A percentile compares a stretch with the other conserved stretches of the same genome.
phyloP scores from a whole-genome alignment of 1,140 invertebrate genomes.

The Lethrus apterus region DNA sequence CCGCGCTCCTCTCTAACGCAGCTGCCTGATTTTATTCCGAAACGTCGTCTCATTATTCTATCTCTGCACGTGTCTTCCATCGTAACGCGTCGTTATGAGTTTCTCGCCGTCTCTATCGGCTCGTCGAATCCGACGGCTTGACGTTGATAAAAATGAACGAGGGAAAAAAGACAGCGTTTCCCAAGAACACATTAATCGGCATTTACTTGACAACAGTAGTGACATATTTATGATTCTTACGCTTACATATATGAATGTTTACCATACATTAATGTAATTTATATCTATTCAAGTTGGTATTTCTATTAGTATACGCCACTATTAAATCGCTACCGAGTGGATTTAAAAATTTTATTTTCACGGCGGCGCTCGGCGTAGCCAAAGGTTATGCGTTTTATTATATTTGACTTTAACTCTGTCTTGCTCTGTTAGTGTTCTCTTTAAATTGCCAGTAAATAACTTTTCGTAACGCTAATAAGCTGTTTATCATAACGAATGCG shows the following conservation, averaged over 20 bases:
- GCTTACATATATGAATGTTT: constrained; percentile 42
- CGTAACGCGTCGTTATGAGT: not conserved
- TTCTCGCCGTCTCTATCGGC: not conserved
- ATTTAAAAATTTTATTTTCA: not conserved
- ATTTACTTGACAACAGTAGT: constrained; percentile 42
- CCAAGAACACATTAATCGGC: constrained; percentile 42
- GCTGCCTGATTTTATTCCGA: constrained; percentile 26
- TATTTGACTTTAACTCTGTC: too few relatives aligned
- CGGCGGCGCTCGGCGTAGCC: too few relatives aligned
- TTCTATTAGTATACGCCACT: constrained; percentile 38
- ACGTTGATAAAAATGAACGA: constrained; percentile 1
- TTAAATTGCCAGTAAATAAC: too few relatives aligned
- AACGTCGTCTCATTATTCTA: not conserved
- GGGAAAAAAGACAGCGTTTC: constrained; percentile 27
- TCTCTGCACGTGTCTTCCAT: constrained; percentile 6
- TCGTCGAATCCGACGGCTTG: too few relatives aligned
- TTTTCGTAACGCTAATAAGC: too few relatives aligned
- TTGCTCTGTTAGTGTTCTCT: too few relatives aligned
- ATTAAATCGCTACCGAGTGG: constrained; percentile 12
- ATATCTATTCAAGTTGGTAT: constrained; percentile 40
- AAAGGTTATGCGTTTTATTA: too few relatives aligned
- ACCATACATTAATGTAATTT: constrained; percentile 43
- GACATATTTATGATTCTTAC: constrained; percentile 42
- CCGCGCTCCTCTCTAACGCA: too few relatives aligned
- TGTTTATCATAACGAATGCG: too few relatives aligned